phyloP scores from a whole-genome alignment of 1,140 invertebrate genomes.

The Bombus consobrinus region DNA sequence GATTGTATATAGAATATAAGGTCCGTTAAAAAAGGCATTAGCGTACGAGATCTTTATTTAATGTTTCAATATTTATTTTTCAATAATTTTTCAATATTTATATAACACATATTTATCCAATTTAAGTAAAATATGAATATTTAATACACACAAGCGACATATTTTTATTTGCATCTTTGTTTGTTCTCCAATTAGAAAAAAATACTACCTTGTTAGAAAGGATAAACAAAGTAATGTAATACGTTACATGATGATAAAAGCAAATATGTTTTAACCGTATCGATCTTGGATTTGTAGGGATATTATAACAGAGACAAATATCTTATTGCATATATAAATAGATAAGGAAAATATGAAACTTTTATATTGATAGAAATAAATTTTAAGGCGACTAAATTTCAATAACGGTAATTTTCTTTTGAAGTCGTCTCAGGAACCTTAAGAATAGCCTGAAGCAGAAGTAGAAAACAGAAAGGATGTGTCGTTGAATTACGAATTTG shows the following conservation, averaged over 20 bases:
- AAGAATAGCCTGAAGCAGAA: not conserved
- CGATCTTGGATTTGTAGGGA: no score
- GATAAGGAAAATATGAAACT: not conserved
- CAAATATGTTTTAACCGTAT: no score
- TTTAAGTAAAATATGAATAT: not conserved
- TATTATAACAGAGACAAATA: no score
- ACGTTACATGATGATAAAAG: no score
- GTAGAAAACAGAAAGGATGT: constrained; percentile 21
- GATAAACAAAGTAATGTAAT: no score
- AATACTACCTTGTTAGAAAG: not conserved
- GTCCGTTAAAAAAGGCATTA: no score
- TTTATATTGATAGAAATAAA: not conserved
- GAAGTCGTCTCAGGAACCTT: not conserved
- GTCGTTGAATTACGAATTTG: constrained; percentile 46
- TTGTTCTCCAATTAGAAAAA: not conserved
- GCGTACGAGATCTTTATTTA: no score
- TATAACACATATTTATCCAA: not conserved
- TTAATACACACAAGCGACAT: not conserved
- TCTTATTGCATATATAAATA: not conserved
- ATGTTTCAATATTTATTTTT: no score
- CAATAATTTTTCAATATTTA: not conserved
- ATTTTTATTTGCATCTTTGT: not conserved
- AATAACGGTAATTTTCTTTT: not conserved
- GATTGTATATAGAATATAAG: not conserved
- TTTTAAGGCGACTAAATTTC: not conserved